Percentiles rank a stretch among this genome's conserved stretches.
These are phyloP conservation scores for Cryptophagus acutangulus DNA, from an alignment of 2,888 invertebrate species.

Conservation along the genomic window DNA sequence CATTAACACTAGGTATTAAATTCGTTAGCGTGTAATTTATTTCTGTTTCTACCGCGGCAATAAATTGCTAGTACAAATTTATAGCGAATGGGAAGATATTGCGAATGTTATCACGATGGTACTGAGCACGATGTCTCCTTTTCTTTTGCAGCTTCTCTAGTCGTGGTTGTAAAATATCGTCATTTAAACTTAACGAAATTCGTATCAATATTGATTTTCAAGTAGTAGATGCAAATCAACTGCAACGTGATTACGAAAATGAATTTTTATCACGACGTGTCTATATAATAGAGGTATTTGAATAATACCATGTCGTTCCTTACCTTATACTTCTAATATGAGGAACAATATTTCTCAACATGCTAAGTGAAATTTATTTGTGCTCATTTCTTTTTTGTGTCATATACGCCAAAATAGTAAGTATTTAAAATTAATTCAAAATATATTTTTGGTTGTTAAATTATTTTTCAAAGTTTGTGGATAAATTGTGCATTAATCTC, in stretches of 20 bases:
- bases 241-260: slow-evolving; percentile 7
- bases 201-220: slow-evolving; percentile 7
- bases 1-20: slow-evolving; percentile 11
- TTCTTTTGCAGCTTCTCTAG: slow-evolving; percentile 5
- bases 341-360: neutral
- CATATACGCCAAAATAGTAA: neutral
- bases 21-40: slow-evolving; percentile 12
- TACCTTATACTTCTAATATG: neutral
- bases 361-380: neutral
- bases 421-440: no score
- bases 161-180: neutral
- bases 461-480: no score
- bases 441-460: no score
- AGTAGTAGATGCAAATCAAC: slow-evolving; percentile 8
- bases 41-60: slow-evolving; percentile 7
- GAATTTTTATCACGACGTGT: neutral
- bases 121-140: slow-evolving; percentile 16
- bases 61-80: slow-evolving; percentile 13
- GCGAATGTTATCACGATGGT: slow-evolving; percentile 16
- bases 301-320: slow-evolving; percentile 1
- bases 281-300: neutral
- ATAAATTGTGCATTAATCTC: no score
- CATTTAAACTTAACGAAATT: slow-evolving; percentile 2
- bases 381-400: neutral
- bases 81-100: slow-evolving; percentile 14